Base-by-base conservation (phyloP, 1,140 invertebrate species). In the Pogonomyrmex barbatus region DNA sequence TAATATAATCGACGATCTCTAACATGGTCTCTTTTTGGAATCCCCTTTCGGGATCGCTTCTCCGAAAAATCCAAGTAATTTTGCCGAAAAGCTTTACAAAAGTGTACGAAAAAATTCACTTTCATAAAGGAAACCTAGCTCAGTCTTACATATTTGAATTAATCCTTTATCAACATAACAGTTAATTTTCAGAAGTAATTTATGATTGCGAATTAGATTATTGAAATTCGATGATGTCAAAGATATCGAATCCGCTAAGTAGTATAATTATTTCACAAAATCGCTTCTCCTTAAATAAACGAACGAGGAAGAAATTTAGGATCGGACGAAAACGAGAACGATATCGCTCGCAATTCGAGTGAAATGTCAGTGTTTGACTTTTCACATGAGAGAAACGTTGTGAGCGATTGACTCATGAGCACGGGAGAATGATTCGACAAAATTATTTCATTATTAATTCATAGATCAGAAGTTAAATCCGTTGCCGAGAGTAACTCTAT, bases 1-100 rank as follows among this genome's bases (percentile, higher is more conserved):
- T 93, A 93, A 93, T 93, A 90, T 92, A 93, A 91, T 86, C 90
- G 68, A 87, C 86, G 90, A 82, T 87, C 89, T 87, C 85, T 79
- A 88, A 50, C 39, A 88, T 88, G 89, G 79, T 88, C 86, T 79
- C 86, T 89, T 92, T 89, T 81, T 52, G 60, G n/a, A 52, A 47
- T 39, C 82, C 30, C 17, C 14, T 17, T 39, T 12, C 47, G 47
- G 30, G 30, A 73, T 39, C 8, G 14, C 17, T 56, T 6, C 10
- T 6, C 10, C 6, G 2, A 39, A 62, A 56, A 60, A 73, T 73
- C 39, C 56, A 39, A 47, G n/a, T 36, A 81, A 70, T 42, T 36
- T 30, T 54, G 5, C 33, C 70, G 50, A 4, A 54, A 54, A n/a
- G 56, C 56, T 56, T 73, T 33, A 17, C 33, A 17, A 39, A 54